A percentile compares a stretch with the other conserved stretches of the same genome.
Conservation (phyloP, 1,140 invertebrate species). For the Lysiphlebus fabarum region DNA sequence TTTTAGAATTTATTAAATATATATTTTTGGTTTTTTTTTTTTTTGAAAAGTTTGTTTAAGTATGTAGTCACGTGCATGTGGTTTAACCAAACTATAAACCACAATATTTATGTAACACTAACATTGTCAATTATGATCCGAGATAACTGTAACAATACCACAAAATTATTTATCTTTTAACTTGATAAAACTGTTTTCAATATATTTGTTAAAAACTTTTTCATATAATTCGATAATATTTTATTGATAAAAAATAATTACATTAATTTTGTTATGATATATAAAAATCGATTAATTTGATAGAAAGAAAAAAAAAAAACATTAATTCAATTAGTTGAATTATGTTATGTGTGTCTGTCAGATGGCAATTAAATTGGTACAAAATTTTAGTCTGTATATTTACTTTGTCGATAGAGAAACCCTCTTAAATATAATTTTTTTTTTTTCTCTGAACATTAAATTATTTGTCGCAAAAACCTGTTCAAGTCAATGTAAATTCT, state of each 20-base stretch:
- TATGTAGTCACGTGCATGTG: not conserved
- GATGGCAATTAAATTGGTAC: constrained; percentile 3
- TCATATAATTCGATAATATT: too few species aligned
- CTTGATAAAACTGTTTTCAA: not conserved
- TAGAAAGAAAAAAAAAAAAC: constrained; percentile 5
- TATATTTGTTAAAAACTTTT: too few species aligned
- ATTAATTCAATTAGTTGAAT: constrained; percentile 36
- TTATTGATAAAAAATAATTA: too few species aligned
- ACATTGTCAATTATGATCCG: constrained; percentile 20
- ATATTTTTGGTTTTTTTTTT: not conserved
- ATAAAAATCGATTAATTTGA: too few species aligned
- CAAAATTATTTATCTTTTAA: not conserved
- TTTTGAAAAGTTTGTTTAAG: not conserved
- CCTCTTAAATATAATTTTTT: not conserved
- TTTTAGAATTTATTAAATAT: too few species aligned
- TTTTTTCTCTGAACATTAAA: too few species aligned
- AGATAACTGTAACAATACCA: constrained; percentile 14
- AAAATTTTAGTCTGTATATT: constrained; percentile 2
- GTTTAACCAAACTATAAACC: not conserved
- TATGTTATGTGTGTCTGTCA: constrained; percentile 18
- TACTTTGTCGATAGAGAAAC: too few species aligned
- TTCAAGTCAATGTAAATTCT: constrained; percentile 4
- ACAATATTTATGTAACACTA: not conserved
- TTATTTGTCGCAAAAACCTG: constrained; percentile 3
- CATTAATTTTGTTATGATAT: too few species aligned